Evolutionary conservation across 2,797 vertebrate genomes (phyloP).

Genomic region (Melanogrammus aeglefinus): DNA sequence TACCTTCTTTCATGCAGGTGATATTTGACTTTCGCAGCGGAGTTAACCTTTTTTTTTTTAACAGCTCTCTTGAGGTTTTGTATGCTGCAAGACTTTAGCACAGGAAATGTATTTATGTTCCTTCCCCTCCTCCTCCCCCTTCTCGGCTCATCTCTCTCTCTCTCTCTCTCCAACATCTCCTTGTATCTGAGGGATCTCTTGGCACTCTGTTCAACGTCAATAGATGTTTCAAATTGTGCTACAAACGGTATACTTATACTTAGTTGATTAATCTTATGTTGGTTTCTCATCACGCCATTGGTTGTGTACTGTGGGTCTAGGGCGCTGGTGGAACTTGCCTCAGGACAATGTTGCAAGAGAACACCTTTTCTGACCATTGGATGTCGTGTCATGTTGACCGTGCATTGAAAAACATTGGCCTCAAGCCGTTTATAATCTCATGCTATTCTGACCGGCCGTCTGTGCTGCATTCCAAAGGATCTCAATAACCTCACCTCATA

Average conservation of each 20-base stretch:
- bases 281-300: neutral
- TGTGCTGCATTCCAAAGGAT: too few relatives aligned
- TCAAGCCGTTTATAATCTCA: neutral
- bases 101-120: constrained; percentile 31
- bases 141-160: constrained; percentile 9
- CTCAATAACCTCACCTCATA: neutral
- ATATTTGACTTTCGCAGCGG: constrained; percentile 40
- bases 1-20: constrained; percentile 20
- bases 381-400: neutral
- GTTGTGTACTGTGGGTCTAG: neutral
- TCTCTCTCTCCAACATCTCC: neutral
- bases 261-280: neutral
- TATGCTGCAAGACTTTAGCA: constrained; percentile 34
- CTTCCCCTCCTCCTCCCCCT: constrained; percentile 7
- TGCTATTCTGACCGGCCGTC: too few relatives aligned
- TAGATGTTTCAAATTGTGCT: too few relatives aligned
- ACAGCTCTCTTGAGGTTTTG: constrained; percentile 33
- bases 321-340: neutral
- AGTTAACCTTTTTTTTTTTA: constrained; percentile 35
- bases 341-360: too few relatives aligned
- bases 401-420: neutral
- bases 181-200: neutral
- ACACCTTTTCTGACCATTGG: neutral
- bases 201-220: neutral
- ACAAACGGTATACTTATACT: too few relatives aligned